These are phyloP conservation scores for Gandaritis pyraliata DNA, from an alignment of 2,888 invertebrate species.

Conservation along the genomic window DNA sequence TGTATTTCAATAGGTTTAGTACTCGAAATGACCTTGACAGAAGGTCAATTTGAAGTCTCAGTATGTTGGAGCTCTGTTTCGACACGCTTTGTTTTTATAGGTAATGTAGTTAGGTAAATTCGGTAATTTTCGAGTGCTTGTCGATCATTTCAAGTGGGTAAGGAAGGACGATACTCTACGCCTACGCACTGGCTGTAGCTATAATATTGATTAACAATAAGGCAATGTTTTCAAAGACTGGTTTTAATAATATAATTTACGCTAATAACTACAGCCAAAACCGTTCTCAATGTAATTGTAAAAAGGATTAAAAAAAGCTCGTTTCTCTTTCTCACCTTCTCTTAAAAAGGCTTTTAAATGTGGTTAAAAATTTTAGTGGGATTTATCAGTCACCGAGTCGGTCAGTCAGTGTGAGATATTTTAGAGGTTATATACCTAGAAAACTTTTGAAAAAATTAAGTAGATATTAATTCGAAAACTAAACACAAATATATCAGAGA, in stretches of 20 bases:
- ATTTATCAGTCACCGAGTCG: too few relatives aligned
- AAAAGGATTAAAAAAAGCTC: too few relatives aligned
- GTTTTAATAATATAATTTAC: constrained; percentile 16
- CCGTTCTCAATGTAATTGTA: too few relatives aligned
- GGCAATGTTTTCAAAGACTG: constrained; percentile 31
- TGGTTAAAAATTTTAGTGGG: too few relatives aligned
- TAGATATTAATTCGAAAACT: too few relatives aligned
- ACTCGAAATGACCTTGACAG: constrained; percentile 64
- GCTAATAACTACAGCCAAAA: too few relatives aligned
- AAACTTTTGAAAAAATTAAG: too few relatives aligned
- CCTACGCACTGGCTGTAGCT: constrained; percentile 50
- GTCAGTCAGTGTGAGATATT: too few relatives aligned
- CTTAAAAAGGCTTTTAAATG: too few relatives aligned
- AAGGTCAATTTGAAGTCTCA: constrained; percentile 72
- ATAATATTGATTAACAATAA: constrained; percentile 33
- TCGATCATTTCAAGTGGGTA: constrained; percentile 66
- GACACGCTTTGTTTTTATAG: constrained; percentile 69
- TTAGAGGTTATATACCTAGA: too few relatives aligned
- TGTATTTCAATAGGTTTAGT: constrained; percentile 62
- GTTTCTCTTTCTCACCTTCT: too few relatives aligned
- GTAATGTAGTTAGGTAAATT: constrained; percentile 57
- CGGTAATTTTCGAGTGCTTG: constrained; percentile 74
- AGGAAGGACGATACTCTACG: constrained; percentile 62
- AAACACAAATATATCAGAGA: too few relatives aligned
- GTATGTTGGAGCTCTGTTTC: constrained; percentile 65